These are phyloP conservation scores for Neodiprion fabricii DNA, from an alignment of 1,140 invertebrate species.

Conservation along the genomic window DNA sequence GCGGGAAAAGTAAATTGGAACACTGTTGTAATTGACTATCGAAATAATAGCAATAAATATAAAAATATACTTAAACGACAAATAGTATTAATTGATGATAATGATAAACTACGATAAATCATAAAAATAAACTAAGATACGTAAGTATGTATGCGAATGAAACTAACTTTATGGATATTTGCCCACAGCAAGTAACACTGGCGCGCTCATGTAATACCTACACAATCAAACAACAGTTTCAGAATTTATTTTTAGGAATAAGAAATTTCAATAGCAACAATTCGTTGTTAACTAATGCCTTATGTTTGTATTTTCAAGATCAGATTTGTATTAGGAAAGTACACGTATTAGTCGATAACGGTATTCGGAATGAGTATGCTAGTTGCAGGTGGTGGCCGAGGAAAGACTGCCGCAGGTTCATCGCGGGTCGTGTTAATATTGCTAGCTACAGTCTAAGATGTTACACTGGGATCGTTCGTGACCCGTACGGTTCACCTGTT, in stretches of 20 bases:
- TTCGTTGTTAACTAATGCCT: too few relatives aligned
- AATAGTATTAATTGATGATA: conserved; percentile 11
- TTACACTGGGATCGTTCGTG: conserved; percentile 15
- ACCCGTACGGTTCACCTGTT: conserved; percentile 16
- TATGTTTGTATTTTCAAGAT: too few relatives aligned
- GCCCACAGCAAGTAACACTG: too few relatives aligned
- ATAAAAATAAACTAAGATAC: not conserved
- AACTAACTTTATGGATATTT: too few relatives aligned
- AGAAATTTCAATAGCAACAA: too few relatives aligned
- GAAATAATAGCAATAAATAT: conserved; percentile 21
- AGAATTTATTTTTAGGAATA: too few relatives aligned
- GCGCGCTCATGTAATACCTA: too few relatives aligned
- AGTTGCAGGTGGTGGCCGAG: not conserved
- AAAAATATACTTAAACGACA: conserved; percentile 19
- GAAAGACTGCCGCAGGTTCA: conserved; percentile 22
- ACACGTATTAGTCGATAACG: not conserved
- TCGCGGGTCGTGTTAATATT: conserved; percentile 40
- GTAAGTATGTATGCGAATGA: too few relatives aligned
- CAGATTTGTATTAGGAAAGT: not conserved
- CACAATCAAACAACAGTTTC: too few relatives aligned
- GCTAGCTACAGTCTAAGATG: conserved; percentile 28
- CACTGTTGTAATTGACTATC: not conserved
- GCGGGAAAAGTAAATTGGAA: conserved; percentile 25
- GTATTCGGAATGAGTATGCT: not conserved
- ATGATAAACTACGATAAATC: not conserved